A percentile compares a stretch with the other conserved stretches of the same genome.
These are phyloP conservation scores for Acanthoscelides obtectus DNA, from an alignment of 2,888 invertebrate genomes.

Conservation along the genomic window DNA sequence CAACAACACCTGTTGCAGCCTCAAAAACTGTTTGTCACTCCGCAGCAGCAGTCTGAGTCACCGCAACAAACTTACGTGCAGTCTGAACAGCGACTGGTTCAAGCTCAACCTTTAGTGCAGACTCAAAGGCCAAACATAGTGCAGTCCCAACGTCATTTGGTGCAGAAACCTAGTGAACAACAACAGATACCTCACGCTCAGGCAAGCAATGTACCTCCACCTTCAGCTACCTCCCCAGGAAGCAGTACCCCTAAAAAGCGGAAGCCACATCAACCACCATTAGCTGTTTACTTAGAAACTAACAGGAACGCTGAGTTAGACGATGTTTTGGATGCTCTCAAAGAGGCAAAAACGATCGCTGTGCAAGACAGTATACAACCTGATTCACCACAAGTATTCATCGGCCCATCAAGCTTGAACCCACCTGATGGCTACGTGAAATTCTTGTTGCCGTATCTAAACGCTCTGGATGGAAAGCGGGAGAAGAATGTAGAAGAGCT, in stretches of 20 bases:
- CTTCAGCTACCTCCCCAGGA: constrained; percentile 48
- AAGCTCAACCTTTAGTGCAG: neutral
- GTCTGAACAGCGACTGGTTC: neutral
- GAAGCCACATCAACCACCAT: constrained; percentile 78
- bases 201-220: constrained; percentile 31
- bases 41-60: neutral
- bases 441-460: constrained; percentile 79
- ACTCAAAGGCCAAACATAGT: neutral
- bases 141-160: neutral
- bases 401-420: constrained; percentile 71
- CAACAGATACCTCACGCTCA: constrained; percentile 37
- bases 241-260: constrained; percentile 53
- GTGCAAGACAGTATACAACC: constrained; percentile 71
- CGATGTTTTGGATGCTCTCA: constrained; percentile 66
- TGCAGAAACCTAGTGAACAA: constrained; percentile 11
- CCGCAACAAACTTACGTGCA: neutral
- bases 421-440: constrained; percentile 70
- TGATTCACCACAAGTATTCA: constrained; percentile 71
- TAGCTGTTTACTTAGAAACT: constrained; percentile 73
- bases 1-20: neutral
- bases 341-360: constrained; percentile 67
- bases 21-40: neutral
- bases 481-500: constrained; percentile 69
- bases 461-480: constrained; percentile 63
- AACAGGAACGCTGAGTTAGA: constrained; percentile 56